These are phyloP conservation scores for Gryllus longicercus DNA, from an alignment of 2,888 invertebrate species.

Conservation along the genomic window DNA sequence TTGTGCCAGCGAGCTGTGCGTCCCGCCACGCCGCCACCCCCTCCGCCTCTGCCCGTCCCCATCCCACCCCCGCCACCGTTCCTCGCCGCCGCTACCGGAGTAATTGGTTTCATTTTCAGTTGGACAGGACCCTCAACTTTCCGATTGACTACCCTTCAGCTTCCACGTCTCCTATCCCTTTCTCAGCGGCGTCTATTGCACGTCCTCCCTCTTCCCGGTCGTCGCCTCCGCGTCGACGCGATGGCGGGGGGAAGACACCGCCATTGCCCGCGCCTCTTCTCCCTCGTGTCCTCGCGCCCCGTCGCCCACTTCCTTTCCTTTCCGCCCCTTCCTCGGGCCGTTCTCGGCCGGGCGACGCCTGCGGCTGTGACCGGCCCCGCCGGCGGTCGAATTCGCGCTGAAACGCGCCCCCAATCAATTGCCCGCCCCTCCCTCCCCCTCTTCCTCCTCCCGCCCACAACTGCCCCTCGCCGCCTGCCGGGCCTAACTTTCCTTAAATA, in stretches of 20 bases:
- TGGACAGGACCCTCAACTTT: conserved; percentile 26
- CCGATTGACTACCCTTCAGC: conserved; percentile 17
- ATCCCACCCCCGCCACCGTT: background rate
- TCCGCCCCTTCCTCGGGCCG: too few species aligned
- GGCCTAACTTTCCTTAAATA: background rate
- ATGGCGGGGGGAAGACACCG: background rate
- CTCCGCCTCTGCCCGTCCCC: background rate
- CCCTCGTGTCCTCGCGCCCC: too few species aligned
- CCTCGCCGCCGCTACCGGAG: background rate
- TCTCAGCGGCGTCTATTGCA: background rate
- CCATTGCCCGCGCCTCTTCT: background rate
- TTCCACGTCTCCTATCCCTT: conserved; percentile 5
- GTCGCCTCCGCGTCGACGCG: background rate
- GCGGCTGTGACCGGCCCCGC: background rate
- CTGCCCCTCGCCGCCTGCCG: background rate
- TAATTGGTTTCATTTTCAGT: conserved; percentile 33
- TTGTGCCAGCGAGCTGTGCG: background rate
- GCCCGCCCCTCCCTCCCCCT: background rate
- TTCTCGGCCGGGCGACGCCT: background rate
- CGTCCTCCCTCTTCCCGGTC: background rate
- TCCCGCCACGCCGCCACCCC: background rate
- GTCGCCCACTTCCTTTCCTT: too few species aligned
- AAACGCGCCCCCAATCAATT: background rate
- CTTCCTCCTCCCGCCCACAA: background rate
- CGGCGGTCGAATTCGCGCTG: conserved; percentile 17